A percentile compares a stretch with the other conserved stretches of the same genome.
Conservation (phyloP, 1,140 invertebrate species). For the Cyrtorhinus lividipennis region DNA sequence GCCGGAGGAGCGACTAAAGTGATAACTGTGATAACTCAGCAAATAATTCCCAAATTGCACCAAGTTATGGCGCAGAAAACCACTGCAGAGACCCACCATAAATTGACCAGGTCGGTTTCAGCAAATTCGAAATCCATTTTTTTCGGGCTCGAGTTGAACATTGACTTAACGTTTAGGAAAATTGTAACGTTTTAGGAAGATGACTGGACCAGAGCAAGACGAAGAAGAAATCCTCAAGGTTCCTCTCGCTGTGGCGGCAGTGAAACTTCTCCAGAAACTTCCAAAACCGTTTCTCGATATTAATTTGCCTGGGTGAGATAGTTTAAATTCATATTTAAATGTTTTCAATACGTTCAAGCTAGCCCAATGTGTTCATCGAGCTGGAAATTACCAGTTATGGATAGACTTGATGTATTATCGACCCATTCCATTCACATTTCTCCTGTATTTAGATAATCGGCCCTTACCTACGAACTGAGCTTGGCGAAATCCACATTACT, state of each 20-base stretch:
- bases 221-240: conserved; percentile 82
- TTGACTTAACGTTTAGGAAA: neutral
- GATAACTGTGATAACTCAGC: conserved; percentile 44
- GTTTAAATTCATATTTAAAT: neutral
- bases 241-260: conserved; percentile 80
- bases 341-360: no score
- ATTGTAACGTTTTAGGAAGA: conserved; percentile 33
- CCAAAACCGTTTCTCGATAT: conserved; percentile 56
- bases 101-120: conserved; percentile 38
- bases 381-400: no score
- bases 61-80: conserved; percentile 54
- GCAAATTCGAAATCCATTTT: neutral
- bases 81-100: conserved; percentile 42
- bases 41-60: conserved; percentile 48
- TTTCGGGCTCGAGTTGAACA: no score
- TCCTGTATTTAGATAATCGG: no score
- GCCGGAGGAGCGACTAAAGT: conserved; percentile 58
- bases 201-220: conserved; percentile 43
- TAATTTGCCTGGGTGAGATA: conserved; percentile 61
- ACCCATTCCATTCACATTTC: neutral
- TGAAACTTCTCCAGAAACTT: conserved; percentile 79
- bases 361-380: no score
- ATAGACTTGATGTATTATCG: neutral
- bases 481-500: no score
- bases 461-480: no score